phyloP scores from a whole-genome alignment of 1,140 invertebrate species.

The Elysia chlorotica region DNA sequence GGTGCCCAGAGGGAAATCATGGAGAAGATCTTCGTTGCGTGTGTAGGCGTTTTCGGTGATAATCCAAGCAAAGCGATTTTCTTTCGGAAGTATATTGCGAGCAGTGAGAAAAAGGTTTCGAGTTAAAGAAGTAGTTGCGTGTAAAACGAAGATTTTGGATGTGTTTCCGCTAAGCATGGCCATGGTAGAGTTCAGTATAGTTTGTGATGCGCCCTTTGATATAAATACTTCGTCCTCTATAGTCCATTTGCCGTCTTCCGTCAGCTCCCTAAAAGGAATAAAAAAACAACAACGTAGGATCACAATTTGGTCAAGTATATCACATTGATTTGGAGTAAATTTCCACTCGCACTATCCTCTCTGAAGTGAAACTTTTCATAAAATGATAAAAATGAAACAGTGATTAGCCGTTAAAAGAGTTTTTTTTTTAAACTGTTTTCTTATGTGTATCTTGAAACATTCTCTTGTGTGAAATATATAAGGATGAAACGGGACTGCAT shows the following conservation, averaged over 20 bases:
- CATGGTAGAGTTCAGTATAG: conserved; percentile 27
- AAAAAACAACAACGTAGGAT: neutral
- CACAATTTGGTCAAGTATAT: too few relatives aligned
- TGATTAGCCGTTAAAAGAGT: too few relatives aligned
- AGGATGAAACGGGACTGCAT: too few relatives aligned
- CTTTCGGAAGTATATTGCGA: conserved; percentile 23
- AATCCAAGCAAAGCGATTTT: conserved; percentile 46
- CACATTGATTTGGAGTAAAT: too few relatives aligned
- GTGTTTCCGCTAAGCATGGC: conserved; percentile 30
- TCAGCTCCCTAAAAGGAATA: conserved; percentile 24
- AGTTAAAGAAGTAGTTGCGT: conserved; percentile 35
- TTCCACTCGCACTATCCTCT: too few relatives aligned
- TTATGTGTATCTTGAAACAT: too few relatives aligned
- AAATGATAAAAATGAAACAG: too few relatives aligned
- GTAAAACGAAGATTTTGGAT: conserved; percentile 43
- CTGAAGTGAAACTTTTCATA: too few relatives aligned
- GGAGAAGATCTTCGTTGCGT: conserved; percentile 30
- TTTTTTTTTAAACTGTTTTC: too few relatives aligned
- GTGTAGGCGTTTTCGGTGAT: conserved; percentile 50
- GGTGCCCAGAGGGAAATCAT: conserved; percentile 36
- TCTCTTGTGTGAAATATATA: too few relatives aligned
- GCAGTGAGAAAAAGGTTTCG: conserved; percentile 36
- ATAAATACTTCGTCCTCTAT: conserved; percentile 40
- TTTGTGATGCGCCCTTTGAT: conserved; percentile 17
- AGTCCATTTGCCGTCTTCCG: conserved; percentile 37